Percentiles rank a stretch among this genome's conserved stretches.
Evolutionary conservation across 2,113 vertebrate genomes (phyloP).

Genomic region (Rhombomys opimus): DNA sequence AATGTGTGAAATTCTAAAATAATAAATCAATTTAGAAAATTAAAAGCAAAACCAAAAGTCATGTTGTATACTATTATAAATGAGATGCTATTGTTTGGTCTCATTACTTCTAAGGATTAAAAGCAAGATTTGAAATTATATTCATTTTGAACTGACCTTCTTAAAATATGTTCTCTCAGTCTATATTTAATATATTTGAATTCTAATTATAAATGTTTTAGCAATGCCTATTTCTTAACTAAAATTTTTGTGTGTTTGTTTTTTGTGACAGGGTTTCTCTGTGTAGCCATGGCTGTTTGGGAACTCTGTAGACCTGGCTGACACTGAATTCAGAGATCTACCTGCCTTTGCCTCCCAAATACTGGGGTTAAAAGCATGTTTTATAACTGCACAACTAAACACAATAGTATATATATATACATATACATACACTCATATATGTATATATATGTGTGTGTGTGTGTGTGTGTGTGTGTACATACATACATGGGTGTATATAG

Average conservation of each 20-base stretch:
- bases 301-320: neutral
- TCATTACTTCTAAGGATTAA: neutral
- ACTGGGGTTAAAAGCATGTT: neutral
- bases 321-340: neutral
- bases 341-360: neutral
- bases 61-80: neutral
- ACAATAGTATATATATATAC: neutral
- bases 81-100: neutral
- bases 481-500: no score
- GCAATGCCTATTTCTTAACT: neutral
- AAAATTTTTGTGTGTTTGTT: neutral
- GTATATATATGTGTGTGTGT: no score
- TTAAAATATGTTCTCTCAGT: neutral
- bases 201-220: neutral
- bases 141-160: conserved; percentile 23
- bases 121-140: neutral
- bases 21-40: neutral
- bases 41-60: neutral
- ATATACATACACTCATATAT: no score
- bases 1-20: neutral
- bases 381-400: neutral
- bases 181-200: neutral
- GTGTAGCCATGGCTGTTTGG: neutral
- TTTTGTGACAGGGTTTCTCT: neutral
- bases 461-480: no score